Evolutionary conservation across 2,113 vertebrate genomes (phyloP).

Genomic region (Origma solitaria): DNA sequence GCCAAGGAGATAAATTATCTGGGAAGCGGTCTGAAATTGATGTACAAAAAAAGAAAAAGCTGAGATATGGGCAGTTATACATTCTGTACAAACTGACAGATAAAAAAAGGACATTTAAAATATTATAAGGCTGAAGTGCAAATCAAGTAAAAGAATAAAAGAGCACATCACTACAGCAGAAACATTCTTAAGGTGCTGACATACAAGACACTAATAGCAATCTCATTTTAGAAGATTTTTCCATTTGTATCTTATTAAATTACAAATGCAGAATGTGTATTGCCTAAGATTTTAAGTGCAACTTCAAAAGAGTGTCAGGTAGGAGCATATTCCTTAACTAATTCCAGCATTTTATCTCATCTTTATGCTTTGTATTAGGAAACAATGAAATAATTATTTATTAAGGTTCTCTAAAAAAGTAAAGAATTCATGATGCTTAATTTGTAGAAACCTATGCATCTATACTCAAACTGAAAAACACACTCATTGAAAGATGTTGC

Average conservation of each 20-base stretch:
- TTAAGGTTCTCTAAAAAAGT: background rate
- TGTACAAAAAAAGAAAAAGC: slow-evolving; percentile 18
- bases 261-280: background rate
- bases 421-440: background rate
- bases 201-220: background rate
- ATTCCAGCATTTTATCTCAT: background rate
- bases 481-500: background rate
- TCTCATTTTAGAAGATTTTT: background rate
- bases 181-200: background rate
- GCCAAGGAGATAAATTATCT: slow-evolving; percentile 48
- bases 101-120: background rate
- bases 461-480: background rate
- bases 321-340: background rate
- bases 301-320: background rate
- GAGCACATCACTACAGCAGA: background rate
- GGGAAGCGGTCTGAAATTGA: slow-evolving; percentile 46
- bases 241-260: background rate
- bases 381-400: background rate
- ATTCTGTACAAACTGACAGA: background rate
- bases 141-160: background rate
- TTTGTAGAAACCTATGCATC: background rate
- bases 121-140: background rate
- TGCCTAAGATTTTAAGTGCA: background rate
- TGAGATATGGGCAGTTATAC: slow-evolving; percentile 8
- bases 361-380: background rate